Evolutionary conservation across 2,888 invertebrate species (phyloP).

Genomic region (Apamea anceps): DNA sequence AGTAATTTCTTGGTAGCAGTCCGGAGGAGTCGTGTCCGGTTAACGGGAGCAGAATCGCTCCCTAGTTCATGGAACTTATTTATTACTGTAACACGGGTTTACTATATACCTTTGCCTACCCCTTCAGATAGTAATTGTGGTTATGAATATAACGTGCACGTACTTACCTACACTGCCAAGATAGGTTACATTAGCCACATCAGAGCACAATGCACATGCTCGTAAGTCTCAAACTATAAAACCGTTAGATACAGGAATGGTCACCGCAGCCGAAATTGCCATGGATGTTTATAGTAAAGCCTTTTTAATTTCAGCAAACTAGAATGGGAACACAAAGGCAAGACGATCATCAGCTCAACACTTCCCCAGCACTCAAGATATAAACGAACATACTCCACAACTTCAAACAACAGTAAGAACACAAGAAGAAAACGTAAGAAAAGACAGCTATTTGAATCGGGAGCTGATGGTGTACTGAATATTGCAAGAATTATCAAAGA

Average conservation of each 20-base stretch:
- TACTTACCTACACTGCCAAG: background rate
- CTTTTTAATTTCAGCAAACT: constrained; percentile 75
- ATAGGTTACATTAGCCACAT: background rate
- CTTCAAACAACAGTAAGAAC: constrained; percentile 57
- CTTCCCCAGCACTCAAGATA: constrained; percentile 82
- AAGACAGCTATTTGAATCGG: constrained; percentile 81
- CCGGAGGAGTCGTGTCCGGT: background rate
- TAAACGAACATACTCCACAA: constrained; percentile 75
- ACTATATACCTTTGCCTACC: background rate
- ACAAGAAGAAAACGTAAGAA: constrained; percentile 77
- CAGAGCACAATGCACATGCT: background rate
- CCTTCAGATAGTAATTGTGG: background rate
- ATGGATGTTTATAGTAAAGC: background rate
- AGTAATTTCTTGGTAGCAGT: background rate
- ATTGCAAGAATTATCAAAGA: constrained; percentile 91
- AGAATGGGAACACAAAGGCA: constrained; percentile 88
- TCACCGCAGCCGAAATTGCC: background rate
- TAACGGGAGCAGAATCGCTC: background rate
- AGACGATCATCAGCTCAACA: constrained; percentile 80
- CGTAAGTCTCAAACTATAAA: background rate
- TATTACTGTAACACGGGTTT: background rate
- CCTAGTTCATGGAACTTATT: background rate
- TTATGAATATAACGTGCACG: background rate
- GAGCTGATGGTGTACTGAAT: constrained; percentile 90
- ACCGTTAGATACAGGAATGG: background rate